phyloP scores from a whole-genome alignment of 1,140 invertebrate species.

The Drosophila arizonae region DNA sequence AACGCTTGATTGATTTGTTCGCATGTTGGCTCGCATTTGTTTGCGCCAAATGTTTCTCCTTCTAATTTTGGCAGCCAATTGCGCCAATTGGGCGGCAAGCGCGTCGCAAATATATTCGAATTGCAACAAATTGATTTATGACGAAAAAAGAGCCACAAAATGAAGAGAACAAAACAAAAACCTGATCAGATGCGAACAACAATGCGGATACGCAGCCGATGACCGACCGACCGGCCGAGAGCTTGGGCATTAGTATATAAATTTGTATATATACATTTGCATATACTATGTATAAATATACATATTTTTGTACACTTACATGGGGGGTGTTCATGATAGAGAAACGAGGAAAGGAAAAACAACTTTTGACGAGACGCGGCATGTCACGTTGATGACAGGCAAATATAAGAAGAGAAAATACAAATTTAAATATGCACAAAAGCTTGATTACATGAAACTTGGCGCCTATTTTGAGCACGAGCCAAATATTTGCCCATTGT shows the following conservation, averaged over 20 bases:
- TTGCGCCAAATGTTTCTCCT: slow-evolving; percentile 37
- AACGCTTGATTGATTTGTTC: slow-evolving; percentile 59
- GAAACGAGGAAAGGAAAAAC: not conserved
- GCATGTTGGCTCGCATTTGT: slow-evolving; percentile 11
- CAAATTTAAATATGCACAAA: slow-evolving; percentile 33
- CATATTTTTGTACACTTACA: not conserved
- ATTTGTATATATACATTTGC: not conserved
- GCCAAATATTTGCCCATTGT: slow-evolving; percentile 62
- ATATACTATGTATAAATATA: not conserved
- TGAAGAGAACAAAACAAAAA: slow-evolving; percentile 19
- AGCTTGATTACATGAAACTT: slow-evolving; percentile 59
- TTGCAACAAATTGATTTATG: slow-evolving; percentile 77
- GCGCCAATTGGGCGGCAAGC: slow-evolving; percentile 60
- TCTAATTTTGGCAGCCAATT: slow-evolving; percentile 53
- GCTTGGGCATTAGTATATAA: slow-evolving; percentile 6
- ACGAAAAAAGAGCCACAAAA: slow-evolving; percentile 27
- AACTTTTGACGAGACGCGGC: slow-evolving; percentile 8
- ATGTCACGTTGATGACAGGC: slow-evolving; percentile 52
- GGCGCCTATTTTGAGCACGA: slow-evolving; percentile 55
- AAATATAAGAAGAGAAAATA: slow-evolving; percentile 4
- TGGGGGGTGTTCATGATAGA: slow-evolving; percentile 34
- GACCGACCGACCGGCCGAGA: slow-evolving; percentile 11
- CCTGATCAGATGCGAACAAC: slow-evolving; percentile 8
- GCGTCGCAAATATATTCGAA: slow-evolving; percentile 50
- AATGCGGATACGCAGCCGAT: slow-evolving; percentile 60